A percentile compares a stretch with the other conserved stretches of the same genome.
These are phyloP conservation scores for Falco rusticolus DNA, from an alignment of 2,797 vertebrate species.

Conservation along the genomic window DNA sequence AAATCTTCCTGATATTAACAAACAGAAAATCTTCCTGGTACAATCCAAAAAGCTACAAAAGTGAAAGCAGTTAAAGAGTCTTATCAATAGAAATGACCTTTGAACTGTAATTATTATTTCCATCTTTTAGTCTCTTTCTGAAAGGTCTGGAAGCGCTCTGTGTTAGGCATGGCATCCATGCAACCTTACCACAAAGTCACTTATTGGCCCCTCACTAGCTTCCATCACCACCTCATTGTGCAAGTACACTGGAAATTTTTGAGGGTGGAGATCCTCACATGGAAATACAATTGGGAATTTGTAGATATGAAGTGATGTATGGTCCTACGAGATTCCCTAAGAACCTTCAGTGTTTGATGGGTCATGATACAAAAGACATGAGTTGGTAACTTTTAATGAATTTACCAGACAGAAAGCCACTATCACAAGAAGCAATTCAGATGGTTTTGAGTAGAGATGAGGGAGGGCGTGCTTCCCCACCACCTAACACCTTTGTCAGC, in stretches of 20 bases:
- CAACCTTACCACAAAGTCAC: neutral
- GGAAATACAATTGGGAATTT: neutral
- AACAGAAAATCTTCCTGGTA: neutral
- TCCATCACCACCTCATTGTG: neutral
- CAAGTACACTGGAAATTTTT: neutral
- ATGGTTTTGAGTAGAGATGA: neutral
- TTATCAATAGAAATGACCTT: neutral
- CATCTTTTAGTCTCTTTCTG: neutral
- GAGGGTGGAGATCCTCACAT: neutral
- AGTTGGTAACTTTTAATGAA: neutral
- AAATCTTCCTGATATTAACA: neutral
- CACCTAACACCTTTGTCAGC: neutral
- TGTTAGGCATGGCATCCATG: neutral
- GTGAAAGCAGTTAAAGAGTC: neutral
- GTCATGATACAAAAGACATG: neutral
- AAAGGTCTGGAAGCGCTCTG: neutral
- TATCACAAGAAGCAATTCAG: neutral
- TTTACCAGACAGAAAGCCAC: neutral
- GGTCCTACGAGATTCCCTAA: neutral
- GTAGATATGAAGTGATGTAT: neutral
- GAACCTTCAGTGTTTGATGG: neutral
- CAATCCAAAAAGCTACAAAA: neutral
- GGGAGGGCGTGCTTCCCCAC: neutral
- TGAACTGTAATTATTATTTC: neutral
- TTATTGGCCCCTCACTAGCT: neutral